phyloP scores from a whole-genome alignment of 1,140 invertebrate genomes.

The Frieseomelitta varia region DNA sequence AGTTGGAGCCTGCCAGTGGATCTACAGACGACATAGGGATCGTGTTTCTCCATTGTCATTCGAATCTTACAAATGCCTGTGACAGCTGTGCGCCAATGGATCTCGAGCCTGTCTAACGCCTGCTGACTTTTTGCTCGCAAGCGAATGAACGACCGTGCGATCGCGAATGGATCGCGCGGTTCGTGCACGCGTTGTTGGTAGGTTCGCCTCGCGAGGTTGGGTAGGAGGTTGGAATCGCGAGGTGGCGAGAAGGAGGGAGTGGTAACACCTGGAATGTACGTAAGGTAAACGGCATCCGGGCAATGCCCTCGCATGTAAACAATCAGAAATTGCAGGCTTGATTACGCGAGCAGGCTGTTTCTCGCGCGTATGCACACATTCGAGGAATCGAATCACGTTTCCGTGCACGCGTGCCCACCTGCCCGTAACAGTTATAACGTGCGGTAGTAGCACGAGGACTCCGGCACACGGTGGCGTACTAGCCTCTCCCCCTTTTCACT shows the following conservation, averaged over 20 bases:
- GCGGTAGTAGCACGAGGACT: slow-evolving; percentile 26
- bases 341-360: slow-evolving; percentile 59
- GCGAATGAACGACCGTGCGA: not conserved
- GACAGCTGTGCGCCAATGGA: not conserved
- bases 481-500: slow-evolving; percentile 13
- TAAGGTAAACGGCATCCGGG: slow-evolving; percentile 80
- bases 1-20: too few relatives aligned
- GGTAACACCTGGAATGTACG: slow-evolving; percentile 73
- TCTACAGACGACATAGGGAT: not conserved
- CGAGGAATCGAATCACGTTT: slow-evolving; percentile 43
- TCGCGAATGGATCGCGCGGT: slow-evolving; percentile 7
- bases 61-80: too few relatives aligned
- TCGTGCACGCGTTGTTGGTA: slow-evolving; percentile 24
- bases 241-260: slow-evolving; percentile 50
- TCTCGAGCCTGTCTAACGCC: not conserved
- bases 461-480: slow-evolving; percentile 5
- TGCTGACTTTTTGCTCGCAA: too few relatives aligned
- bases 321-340: slow-evolving; percentile 76
- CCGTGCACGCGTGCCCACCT: slow-evolving; percentile 30
- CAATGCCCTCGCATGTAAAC: slow-evolving; percentile 82
- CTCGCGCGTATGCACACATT: slow-evolving; percentile 32
- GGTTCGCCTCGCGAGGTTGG: slow-evolving; percentile 16
- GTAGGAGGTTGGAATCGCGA: slow-evolving; percentile 53
- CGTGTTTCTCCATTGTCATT: not conserved
- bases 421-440: slow-evolving; percentile 25